Conservation (phyloP, 2,797 vertebrate species). For the Melanotaenia maccullochi region DNA sequence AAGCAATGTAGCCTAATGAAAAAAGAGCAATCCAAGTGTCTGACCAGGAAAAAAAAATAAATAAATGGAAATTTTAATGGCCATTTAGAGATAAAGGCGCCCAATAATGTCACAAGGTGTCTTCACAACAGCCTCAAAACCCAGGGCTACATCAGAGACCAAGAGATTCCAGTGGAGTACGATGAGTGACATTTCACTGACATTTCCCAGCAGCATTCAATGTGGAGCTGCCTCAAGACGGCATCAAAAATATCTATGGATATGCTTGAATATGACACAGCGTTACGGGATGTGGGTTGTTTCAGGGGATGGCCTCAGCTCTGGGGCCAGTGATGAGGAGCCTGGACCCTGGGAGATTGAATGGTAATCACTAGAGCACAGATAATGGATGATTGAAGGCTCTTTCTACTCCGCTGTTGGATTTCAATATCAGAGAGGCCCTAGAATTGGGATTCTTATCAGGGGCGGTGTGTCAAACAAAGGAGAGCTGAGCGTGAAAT, state of each 20-base stretch:
- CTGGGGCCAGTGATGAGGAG: slow-evolving; percentile 76
- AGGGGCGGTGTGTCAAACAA: slow-evolving; percentile 84
- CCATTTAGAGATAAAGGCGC: slow-evolving; percentile 67
- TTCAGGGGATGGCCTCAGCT: slow-evolving; percentile 77
- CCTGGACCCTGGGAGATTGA: slow-evolving; percentile 81
- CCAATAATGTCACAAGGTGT: slow-evolving; percentile 72
- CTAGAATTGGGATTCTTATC: slow-evolving; percentile 88
- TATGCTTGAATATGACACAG: slow-evolving; percentile 75
- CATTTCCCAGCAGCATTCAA: slow-evolving; percentile 83
- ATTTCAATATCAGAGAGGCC: slow-evolving; percentile 88
- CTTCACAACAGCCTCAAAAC: slow-evolving; percentile 62
- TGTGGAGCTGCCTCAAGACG: slow-evolving; percentile 65
- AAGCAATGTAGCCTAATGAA: slow-evolving; percentile 43
- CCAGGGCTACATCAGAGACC: slow-evolving; percentile 67
- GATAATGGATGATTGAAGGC: slow-evolving; percentile 87
- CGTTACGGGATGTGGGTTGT: slow-evolving; percentile 74
- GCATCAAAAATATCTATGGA: slow-evolving; percentile 80
- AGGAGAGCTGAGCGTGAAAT: slow-evolving; percentile 83
- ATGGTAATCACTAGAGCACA: slow-evolving; percentile 85
- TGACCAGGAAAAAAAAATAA: slow-evolving; percentile 1
- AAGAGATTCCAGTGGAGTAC: slow-evolving; percentile 73
- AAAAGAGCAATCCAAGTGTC: slow-evolving; percentile 40
- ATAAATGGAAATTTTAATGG: slow-evolving; percentile 57
- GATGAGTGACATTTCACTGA: slow-evolving; percentile 86
- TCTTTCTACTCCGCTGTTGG: slow-evolving; percentile 83